A percentile compares a stretch with the other conserved stretches of the same genome.
phyloP scores from a whole-genome alignment of 1,140 invertebrate species.

The Drosophila albomicans region DNA sequence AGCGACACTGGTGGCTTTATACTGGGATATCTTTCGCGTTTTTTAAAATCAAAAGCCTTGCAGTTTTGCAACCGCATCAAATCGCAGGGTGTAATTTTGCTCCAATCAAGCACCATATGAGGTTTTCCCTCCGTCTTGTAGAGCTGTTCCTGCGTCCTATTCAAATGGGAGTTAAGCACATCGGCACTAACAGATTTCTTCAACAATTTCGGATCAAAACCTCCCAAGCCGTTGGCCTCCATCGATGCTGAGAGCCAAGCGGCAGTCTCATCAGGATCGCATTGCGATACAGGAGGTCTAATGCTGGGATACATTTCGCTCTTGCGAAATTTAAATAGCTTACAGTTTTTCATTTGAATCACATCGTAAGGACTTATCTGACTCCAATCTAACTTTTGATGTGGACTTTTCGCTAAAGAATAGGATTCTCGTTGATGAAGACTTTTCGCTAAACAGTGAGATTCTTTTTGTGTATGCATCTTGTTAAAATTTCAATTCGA shows the following conservation, averaged over 20 bases:
- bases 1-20: neutral
- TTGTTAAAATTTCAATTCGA: neutral
- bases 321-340: conserved; percentile 1
- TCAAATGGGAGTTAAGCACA: neutral
- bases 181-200: neutral
- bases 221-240: neutral
- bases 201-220: neutral
- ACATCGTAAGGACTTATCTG: conserved; percentile 4
- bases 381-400: conserved; percentile 2
- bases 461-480: conserved; percentile 1
- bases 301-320: conserved; percentile 18
- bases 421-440: too few species aligned
- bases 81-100: neutral
- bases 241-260: neutral
- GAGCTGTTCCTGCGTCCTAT: neutral
- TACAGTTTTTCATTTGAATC: conserved; percentile 4
- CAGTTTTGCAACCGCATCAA: neutral
- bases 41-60: neutral
- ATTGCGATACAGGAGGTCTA: neutral
- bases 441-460: neutral
- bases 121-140: neutral
- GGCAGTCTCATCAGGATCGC: neutral
- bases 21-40: conserved; percentile 11
- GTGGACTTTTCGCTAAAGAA: neutral
- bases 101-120: conserved; percentile 10